Base-by-base conservation (phyloP, 2,113 vertebrate species). In the Gallinago jamesoni region DNA sequence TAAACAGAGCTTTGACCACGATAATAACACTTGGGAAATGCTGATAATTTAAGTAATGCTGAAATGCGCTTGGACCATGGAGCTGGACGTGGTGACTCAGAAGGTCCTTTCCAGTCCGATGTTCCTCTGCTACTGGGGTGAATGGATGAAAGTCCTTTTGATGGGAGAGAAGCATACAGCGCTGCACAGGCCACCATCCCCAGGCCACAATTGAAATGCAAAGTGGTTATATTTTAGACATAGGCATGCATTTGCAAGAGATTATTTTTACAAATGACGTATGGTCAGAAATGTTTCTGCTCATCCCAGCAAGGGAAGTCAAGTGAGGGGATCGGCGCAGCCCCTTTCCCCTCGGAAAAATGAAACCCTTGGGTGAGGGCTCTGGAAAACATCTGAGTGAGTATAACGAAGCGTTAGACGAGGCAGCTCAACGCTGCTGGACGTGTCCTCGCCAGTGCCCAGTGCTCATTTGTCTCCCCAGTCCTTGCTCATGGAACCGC, bases 401-500 rank as follows among this genome's bases (percentile, higher is more conserved):
- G 10, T 8, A 8, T 15, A 25, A 73, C 28, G 12, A 35, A 48
- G 33, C 12, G 21, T 18, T 31, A 21, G 74, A 20, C 0, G 3
- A 70, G 43, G 43, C 2, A 31, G 55, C 50, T 39, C 43, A 22
- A 8, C 1, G 8, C 25, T 12, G 13, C 16, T 5, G 50, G 52
- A 15, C 1, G 3, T 31, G 50, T 47, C 48, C 55, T 52, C 7
- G 4, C 37, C 10, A 24, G 52, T 2, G 10, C 2, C 1, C 41
- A 15, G 43, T 3, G 37, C 10, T 75, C 24, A 10, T 47, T 59
- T 48, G 21, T 52, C 35, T 87, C 12, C 47, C 31, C 53, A 50
- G 66, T 20, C 59, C 59, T 57, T 17, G 25, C 10, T 22, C 31
- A 14, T 0, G 0, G 24, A 45, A 39, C 50, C 4, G 5, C 0